A percentile compares a stretch with the other conserved stretches of the same genome.
Evolutionary conservation across 2,113 vertebrate genomes (phyloP).

Genomic region (Cynoglossus semilaevis): DNA sequence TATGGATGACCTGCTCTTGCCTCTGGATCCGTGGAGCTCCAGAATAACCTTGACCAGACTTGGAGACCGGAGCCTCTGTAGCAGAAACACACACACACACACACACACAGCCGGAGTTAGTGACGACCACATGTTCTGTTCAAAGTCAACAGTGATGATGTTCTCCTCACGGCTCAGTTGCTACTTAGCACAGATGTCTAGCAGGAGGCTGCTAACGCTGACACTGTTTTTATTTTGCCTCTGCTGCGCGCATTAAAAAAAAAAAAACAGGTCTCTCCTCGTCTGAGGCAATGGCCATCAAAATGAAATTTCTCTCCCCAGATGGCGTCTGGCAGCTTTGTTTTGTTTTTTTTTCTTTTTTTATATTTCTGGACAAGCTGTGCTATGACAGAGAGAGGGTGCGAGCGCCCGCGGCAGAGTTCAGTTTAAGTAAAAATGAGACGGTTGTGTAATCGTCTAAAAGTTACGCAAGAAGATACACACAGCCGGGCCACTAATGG

Average conservation of each 20-base stretch:
- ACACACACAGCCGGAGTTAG: slow-evolving; percentile 16
- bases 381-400: slow-evolving; percentile 25
- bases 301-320: slow-evolving; percentile 45
- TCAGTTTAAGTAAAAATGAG: slow-evolving; percentile 44
- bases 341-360: slow-evolving; percentile 21
- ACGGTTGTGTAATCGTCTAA: slow-evolving; percentile 68
- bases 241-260: slow-evolving; percentile 16
- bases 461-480: slow-evolving; percentile 59
- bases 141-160: slow-evolving; percentile 21
- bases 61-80: slow-evolving; percentile 73
- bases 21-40: slow-evolving; percentile 91
- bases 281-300: slow-evolving; percentile 41
- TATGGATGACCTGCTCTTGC: slow-evolving; percentile 94
- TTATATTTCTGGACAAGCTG: slow-evolving; percentile 42
- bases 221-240: slow-evolving; percentile 21
- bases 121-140: slow-evolving; percentile 31
- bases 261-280: slow-evolving; percentile 35
- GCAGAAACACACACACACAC: slow-evolving; percentile 47
- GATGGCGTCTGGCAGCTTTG: slow-evolving; percentile 41
- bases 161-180: slow-evolving; percentile 21
- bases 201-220: slow-evolving; percentile 5
- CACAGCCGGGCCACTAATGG: slow-evolving; percentile 51
- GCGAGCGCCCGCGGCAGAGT: slow-evolving; percentile 25
- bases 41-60: slow-evolving; percentile 89
- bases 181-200: slow-evolving; percentile 6